These are phyloP conservation scores for Lymantria monacha DNA, from an alignment of 2,888 invertebrate species.

Conservation along the genomic window DNA sequence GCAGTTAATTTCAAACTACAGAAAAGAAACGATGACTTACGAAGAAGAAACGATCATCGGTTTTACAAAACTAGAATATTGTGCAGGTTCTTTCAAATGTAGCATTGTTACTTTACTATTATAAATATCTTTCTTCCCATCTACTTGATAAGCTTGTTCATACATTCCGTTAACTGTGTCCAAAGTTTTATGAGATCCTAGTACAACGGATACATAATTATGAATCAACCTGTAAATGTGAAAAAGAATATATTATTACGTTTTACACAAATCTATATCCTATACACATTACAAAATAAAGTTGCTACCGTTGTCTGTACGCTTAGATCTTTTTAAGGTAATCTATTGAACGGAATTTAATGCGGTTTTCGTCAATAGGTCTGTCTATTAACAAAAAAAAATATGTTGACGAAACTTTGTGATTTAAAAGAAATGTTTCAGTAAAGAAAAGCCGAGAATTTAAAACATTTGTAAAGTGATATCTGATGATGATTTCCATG, in stretches of 20 bases:
- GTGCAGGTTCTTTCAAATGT: constrained; percentile 82
- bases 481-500: too few relatives aligned
- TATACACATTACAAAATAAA: too few relatives aligned
- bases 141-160: constrained; percentile 86
- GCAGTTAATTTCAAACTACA: not conserved
- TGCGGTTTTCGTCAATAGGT: too few relatives aligned
- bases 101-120: constrained; percentile 84
- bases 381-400: too few relatives aligned
- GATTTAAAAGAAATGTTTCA: too few relatives aligned
- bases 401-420: too few relatives aligned
- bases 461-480: too few relatives aligned
- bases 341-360: too few relatives aligned
- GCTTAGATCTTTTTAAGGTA: too few relatives aligned
- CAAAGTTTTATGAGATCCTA: constrained; percentile 86
- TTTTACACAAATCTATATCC: too few relatives aligned
- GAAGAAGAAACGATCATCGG: constrained; percentile 82
- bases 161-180: constrained; percentile 83
- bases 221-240: constrained; percentile 68
- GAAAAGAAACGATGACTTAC: constrained; percentile 72
- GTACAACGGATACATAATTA: constrained; percentile 84
- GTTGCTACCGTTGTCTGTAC: too few relatives aligned
- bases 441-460: too few relatives aligned
- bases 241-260: not conserved
- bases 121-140: constrained; percentile 80
- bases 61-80: constrained; percentile 84